Conservation (phyloP, 2,888 invertebrate genomes). For the Drosophila paranaensis region DNA sequence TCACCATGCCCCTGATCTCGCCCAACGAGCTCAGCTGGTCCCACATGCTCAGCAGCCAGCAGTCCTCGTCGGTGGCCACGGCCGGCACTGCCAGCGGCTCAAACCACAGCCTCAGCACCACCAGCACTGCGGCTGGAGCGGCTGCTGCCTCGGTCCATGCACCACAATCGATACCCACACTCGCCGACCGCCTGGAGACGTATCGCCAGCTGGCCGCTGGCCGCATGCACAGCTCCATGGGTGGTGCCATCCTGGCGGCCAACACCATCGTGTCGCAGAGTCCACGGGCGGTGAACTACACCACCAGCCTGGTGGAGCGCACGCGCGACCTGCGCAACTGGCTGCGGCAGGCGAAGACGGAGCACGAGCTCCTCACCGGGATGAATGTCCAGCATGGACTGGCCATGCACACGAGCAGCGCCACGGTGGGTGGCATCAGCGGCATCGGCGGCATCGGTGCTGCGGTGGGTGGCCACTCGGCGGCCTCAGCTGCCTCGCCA, state of each 20-base stretch:
- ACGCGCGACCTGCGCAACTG: slow-evolving; percentile 89
- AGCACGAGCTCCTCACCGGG: slow-evolving; percentile 82
- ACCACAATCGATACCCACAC: slow-evolving; percentile 84
- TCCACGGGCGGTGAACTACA: slow-evolving; percentile 86
- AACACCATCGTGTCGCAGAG: slow-evolving; percentile 84
- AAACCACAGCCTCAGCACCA: slow-evolving; percentile 24
- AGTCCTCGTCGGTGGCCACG: slow-evolving; percentile 32
- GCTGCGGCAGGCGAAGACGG: slow-evolving; percentile 86
- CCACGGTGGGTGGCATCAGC: slow-evolving; percentile 20
- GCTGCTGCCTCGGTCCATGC: slow-evolving; percentile 62
- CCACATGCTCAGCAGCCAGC: slow-evolving; percentile 72
- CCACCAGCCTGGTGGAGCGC: slow-evolving; percentile 88
- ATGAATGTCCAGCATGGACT: slow-evolving; percentile 56
- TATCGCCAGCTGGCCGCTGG: slow-evolving; percentile 86
- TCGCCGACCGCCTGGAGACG: slow-evolving; percentile 86
- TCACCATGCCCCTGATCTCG: slow-evolving; percentile 69
- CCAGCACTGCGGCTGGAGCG: slow-evolving; percentile 21
- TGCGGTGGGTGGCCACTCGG: slow-evolving; percentile 21
- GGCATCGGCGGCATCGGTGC: slow-evolving; percentile 34
- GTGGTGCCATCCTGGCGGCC: slow-evolving; percentile 84
- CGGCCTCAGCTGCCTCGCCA: slow-evolving; percentile 4
- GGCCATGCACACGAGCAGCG: slow-evolving; percentile 21
- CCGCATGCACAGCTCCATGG: slow-evolving; percentile 84
- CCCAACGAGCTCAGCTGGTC: slow-evolving; percentile 82
- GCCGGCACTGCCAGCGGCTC: slow-evolving; percentile 37